Conservation (phyloP, 2,113 vertebrate species). For the Python bivittatus region DNA sequence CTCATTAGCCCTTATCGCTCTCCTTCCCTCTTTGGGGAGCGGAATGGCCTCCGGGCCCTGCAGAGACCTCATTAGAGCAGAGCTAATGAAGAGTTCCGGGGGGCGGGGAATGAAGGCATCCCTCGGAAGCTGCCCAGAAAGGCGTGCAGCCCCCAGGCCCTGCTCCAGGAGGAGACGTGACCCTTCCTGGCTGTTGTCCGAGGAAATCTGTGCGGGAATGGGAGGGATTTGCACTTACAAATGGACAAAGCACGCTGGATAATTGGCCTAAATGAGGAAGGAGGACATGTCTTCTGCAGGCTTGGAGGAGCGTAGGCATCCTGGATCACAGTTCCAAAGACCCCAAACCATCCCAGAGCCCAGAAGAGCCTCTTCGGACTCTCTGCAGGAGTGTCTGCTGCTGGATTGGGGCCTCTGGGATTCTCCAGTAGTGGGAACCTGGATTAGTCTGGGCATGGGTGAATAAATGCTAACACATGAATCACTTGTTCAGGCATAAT, state of each 20-base stretch:
- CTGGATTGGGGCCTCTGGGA: neutral
- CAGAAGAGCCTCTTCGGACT: neutral
- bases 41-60: neutral
- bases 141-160: neutral
- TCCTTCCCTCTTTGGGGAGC: neutral
- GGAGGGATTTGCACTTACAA: neutral
- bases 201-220: neutral
- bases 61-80: neutral
- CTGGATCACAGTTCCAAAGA: neutral
- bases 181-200: neutral
- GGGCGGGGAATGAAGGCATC: neutral
- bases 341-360: rapidly evolving
- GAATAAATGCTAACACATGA: neutral
- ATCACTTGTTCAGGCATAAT: neutral
- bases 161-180: neutral
- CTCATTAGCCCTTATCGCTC: neutral
- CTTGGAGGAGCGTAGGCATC: neutral
- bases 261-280: neutral
- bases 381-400: neutral
- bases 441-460: neutral
- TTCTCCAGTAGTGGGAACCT: neutral
- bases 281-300: neutral
- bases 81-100: neutral
- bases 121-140: neutral
- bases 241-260: neutral